Evolutionary conservation across 2,113 vertebrate species (phyloP).

Genomic region (Podiceps cristatus): DNA sequence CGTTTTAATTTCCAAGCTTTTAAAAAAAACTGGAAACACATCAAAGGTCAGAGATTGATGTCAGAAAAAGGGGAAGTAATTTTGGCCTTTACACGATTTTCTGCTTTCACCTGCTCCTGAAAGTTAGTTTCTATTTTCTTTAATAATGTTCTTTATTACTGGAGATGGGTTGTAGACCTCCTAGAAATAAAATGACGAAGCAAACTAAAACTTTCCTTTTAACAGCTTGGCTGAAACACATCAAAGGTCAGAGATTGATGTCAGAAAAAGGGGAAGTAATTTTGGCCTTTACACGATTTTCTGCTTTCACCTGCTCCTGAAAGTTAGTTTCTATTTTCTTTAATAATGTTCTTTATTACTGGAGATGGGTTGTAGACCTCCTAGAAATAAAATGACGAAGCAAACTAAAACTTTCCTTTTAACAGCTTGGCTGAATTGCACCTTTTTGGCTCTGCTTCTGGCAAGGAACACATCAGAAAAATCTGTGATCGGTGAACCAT

Average conservation of each 20-base stretch:
- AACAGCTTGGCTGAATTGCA: not conserved
- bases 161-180: not conserved
- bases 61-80: not conserved
- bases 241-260: not conserved
- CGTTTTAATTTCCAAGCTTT: not conserved
- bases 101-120: not conserved
- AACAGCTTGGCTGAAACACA: not conserved
- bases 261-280: not conserved
- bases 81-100: not conserved
- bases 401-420: not conserved
- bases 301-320: not conserved
- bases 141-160: slow-evolving; percentile 4
- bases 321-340: not conserved
- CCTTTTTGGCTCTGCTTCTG: not conserved
- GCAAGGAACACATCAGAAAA: not conserved
- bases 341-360: slow-evolving; percentile 5
- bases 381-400: not conserved
- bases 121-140: not conserved
- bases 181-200: not conserved
- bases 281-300: not conserved
- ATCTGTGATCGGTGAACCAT: not conserved
- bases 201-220: not conserved
- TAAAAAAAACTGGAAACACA: not conserved
- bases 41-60: not conserved
- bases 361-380: not conserved